Evolutionary conservation across 2,113 vertebrate genomes (phyloP).

Genomic region (Lontra canadensis): DNA sequence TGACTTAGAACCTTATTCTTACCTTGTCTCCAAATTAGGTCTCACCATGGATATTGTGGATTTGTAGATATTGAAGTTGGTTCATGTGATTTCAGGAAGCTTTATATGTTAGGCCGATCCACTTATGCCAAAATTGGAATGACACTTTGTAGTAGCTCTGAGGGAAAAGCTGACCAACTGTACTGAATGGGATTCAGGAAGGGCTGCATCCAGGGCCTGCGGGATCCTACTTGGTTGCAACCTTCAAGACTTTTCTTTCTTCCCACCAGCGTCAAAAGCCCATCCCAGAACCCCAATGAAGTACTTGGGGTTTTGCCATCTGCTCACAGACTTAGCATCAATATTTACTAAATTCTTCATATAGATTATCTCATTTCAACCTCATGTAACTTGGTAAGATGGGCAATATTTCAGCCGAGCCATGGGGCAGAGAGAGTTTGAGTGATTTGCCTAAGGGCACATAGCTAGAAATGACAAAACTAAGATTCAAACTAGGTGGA

Average conservation of each 20-base stretch:
- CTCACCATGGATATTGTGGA: background rate
- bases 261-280: background rate
- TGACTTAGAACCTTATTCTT: background rate
- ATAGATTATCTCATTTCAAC: background rate
- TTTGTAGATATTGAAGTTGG: background rate
- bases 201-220: background rate
- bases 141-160: background rate
- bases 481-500: background rate
- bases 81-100: constrained; percentile 16
- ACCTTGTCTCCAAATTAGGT: background rate
- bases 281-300: background rate
- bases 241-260: background rate
- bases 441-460: background rate
- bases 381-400: background rate
- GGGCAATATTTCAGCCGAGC: background rate
- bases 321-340: background rate
- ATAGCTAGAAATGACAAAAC: background rate
- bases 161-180: background rate
- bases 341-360: constrained; percentile 36
- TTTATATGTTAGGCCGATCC: background rate
- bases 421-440: background rate
- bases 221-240: background rate
- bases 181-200: background rate
- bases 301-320: background rate
- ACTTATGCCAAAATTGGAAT: background rate